phyloP scores from a whole-genome alignment of 2,113 vertebrate genomes.

The Pteropus alecto region DNA sequence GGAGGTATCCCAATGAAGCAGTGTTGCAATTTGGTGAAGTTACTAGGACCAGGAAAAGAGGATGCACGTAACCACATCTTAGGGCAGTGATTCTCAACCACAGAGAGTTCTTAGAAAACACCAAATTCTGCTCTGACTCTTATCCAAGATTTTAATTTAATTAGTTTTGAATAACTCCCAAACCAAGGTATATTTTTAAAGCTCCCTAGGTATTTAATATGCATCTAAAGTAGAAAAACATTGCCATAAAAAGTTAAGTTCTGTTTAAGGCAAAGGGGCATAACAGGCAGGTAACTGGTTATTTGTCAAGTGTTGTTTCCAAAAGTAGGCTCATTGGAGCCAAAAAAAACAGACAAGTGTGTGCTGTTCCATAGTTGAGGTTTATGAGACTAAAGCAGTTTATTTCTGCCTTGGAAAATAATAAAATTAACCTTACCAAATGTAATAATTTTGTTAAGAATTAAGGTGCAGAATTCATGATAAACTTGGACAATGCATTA shows the following conservation, averaged over 20 bases:
- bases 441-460: not conserved
- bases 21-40: not conserved
- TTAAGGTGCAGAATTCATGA: not conserved
- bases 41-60: not conserved
- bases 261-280: not conserved
- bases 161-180: not conserved
- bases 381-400: not conserved
- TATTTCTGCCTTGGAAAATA: not conserved
- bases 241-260: not conserved
- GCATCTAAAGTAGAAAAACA: not conserved
- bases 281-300: not conserved
- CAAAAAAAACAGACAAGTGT: not conserved
- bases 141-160: not conserved
- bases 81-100: not conserved
- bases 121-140: not conserved
- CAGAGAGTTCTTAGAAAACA: not conserved
- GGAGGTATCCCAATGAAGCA: not conserved
- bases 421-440: not conserved
- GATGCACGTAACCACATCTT: not conserved
- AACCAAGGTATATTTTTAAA: not conserved
- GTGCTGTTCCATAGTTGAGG: not conserved
- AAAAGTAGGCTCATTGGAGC: not conserved
- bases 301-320: not conserved
- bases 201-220: not conserved
- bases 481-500: not conserved